These are phyloP conservation scores for Toxostoma redivivum DNA, from an alignment of 2,113 vertebrate species.

Conservation along the genomic window DNA sequence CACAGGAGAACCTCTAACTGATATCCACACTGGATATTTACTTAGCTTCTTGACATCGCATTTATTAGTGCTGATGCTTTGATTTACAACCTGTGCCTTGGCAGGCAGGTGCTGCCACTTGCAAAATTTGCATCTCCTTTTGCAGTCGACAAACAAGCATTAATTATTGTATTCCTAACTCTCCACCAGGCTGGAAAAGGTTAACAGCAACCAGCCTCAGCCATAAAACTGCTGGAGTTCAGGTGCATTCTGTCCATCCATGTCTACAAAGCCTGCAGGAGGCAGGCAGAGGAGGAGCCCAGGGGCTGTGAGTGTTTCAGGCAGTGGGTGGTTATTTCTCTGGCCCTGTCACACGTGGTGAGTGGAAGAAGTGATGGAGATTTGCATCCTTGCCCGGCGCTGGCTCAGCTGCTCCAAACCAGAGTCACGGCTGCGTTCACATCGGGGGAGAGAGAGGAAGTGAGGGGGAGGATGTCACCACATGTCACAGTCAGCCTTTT, in stretches of 20 bases:
- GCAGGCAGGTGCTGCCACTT: neutral
- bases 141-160: rapidly evolving
- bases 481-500: neutral
- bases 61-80: neutral
- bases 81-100: neutral
- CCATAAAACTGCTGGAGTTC: neutral
- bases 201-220: neutral
- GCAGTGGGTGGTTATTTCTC: neutral
- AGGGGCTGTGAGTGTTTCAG: neutral
- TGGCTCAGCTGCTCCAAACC: neutral
- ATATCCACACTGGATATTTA: neutral
- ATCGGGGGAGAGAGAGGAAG: neutral
- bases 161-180: neutral
- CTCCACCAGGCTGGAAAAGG: neutral
- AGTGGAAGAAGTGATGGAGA: conserved; percentile 1
- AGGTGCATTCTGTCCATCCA: neutral
- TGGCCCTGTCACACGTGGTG: neutral
- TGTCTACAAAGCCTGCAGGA: neutral
- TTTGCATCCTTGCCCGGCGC: neutral
- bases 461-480: neutral
- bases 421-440: neutral
- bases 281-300: neutral
- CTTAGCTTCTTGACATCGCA: neutral
- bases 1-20: neutral
- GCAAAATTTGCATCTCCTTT: neutral